Percentiles rank a stretch among this genome's conserved stretches.
Conservation (phyloP, 2,888 invertebrate genomes). For the Cryptops parisi region DNA sequence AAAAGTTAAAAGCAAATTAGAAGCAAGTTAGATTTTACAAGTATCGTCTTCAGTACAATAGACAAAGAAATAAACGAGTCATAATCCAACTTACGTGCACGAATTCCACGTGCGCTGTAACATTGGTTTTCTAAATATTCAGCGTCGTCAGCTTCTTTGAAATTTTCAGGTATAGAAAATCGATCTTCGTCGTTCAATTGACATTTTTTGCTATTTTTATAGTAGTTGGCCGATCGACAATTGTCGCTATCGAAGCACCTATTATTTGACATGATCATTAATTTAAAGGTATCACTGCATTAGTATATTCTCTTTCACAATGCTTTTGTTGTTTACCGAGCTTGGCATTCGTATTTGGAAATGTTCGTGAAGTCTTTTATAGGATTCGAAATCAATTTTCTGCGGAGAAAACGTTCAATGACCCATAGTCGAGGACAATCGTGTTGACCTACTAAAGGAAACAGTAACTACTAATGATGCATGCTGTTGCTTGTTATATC, state of each 20-base stretch:
- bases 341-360: background rate
- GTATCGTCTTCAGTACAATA: too few species aligned
- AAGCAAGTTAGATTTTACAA: too few species aligned
- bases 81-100: background rate
- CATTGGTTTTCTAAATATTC: background rate
- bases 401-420: background rate
- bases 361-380: background rate
- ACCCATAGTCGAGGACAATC: background rate
- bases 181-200: background rate
- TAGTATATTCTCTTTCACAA: background rate
- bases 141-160: background rate
- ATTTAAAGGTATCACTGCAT: background rate
- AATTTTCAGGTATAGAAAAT: background rate
- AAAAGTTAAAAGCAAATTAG: too few species aligned
- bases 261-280: background rate
- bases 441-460: background rate
- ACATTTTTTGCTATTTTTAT: background rate
- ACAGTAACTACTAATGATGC: background rate
- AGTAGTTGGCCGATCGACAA: background rate
- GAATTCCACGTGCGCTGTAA: background rate
- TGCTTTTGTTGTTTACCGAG: background rate
- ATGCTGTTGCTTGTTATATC: too few species aligned
- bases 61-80: too few species aligned
- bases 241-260: background rate
- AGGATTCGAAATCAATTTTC: background rate